A percentile compares a stretch with the other conserved stretches of the same genome.
phyloP scores from a whole-genome alignment of 2,797 vertebrate genomes.

The Philypnodon macrostomus region DNA sequence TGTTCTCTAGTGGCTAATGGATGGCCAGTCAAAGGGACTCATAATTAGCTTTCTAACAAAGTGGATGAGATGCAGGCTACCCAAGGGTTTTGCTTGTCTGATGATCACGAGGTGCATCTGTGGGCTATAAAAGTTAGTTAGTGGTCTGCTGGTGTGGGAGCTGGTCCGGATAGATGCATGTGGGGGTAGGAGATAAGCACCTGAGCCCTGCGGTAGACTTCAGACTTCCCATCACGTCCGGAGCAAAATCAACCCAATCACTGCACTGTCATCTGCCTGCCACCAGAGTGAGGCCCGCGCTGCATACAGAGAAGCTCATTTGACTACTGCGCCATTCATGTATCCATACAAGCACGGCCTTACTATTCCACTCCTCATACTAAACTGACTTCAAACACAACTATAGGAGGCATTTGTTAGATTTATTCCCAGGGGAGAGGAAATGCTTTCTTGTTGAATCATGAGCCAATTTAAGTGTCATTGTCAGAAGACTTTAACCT shows the following conservation, averaged over 20 bases:
- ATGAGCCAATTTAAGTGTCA: constrained; percentile 48
- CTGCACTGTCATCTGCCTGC: constrained; percentile 71
- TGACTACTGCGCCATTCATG: constrained; percentile 41
- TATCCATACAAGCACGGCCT: constrained; percentile 7
- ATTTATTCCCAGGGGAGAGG: constrained; percentile 25
- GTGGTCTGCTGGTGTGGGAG: background rate
- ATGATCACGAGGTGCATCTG: constrained; percentile 2
- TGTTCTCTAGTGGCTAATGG: constrained; percentile 8
- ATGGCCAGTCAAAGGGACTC: constrained; percentile 22
- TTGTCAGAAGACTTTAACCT: constrained; percentile 47
- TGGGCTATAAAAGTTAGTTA: constrained; percentile 28
- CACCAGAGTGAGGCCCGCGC: constrained; percentile 66
- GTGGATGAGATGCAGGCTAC: constrained; percentile 1
- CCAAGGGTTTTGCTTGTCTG: background rate
- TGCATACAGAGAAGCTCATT: constrained; percentile 71
- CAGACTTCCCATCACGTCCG: constrained; percentile 73
- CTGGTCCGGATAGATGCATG: constrained; percentile 15
- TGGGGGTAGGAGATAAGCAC: constrained; percentile 66
- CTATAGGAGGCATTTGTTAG: constrained; percentile 38
- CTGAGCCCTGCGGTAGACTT: constrained; percentile 69
- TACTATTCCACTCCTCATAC: constrained; percentile 36
- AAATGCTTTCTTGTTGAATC: constrained; percentile 52
- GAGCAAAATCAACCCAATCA: constrained; percentile 72
- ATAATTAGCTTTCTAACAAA: constrained; percentile 64
- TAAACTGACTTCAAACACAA: constrained; percentile 54